Evolutionary conservation across 2,113 vertebrate genomes (phyloP).

Genomic region (Mastomys coucha): DNA sequence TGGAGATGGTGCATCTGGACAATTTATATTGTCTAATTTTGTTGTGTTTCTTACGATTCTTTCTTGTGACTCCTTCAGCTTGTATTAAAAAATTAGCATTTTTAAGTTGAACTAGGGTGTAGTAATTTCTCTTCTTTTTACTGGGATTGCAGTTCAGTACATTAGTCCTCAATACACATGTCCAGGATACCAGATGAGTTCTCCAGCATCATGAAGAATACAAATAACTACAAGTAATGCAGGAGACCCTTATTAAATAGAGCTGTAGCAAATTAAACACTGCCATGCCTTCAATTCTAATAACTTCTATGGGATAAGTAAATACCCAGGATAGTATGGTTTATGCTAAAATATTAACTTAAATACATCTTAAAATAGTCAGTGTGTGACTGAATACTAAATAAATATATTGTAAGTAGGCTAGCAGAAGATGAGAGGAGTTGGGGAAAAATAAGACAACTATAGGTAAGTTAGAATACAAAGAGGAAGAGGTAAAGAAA

Average conservation of each 20-base stretch:
- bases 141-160: not conserved
- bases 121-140: not conserved
- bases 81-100: not conserved
- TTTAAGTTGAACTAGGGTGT: not conserved
- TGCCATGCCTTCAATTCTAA: not conserved
- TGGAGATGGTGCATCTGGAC: not conserved
- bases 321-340: not conserved
- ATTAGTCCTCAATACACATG: not conserved
- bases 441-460: not conserved
- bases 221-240: not conserved
- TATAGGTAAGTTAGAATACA: not conserved
- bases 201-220: not conserved
- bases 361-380: not conserved
- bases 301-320: not conserved
- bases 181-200: not conserved
- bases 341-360: not conserved
- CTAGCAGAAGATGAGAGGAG: not conserved
- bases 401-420: not conserved
- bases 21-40: not conserved
- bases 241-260: not conserved
- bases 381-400: not conserved
- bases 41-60: not conserved
- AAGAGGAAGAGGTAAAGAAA: not conserved
- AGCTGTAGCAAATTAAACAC: not conserved
- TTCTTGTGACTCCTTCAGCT: not conserved